Evolutionary conservation across 2,797 vertebrate genomes (phyloP), one percentile per base, ranked within the genome.

Genomic region (Ctenochaetus hawaiiensis): DNA sequence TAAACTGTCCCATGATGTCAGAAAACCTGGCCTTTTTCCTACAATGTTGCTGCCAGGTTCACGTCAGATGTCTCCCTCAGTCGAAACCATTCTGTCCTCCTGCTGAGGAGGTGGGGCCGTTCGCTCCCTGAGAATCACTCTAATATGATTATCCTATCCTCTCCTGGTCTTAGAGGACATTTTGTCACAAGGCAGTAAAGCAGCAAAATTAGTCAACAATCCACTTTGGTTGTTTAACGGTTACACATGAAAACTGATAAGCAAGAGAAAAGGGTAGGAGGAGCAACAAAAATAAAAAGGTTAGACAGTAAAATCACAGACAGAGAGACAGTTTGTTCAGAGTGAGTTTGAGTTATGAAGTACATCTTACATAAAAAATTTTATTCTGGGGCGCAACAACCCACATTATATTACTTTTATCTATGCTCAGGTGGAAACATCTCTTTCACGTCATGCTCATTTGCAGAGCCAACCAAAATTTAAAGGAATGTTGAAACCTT

Each of bases 1-100:
- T 16, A 2, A 13, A 67, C 70, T 68, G 82, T 87, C 85, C 87
- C 84, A 78, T 89, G 84, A 91, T 89, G 82, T 88, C 86, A 89
- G 78, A 66, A 45, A 87, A 74, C 49, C 67, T 85, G 82, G 51
- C 62, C 0, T 16, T 65, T 61, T 63, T 41, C 47, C 57, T 53
- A 43, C 39, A 47, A 41, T 20, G 6, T 52, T 60, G 77, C 61
- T 34, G 67, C 79, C 74, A 87, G 69, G 67, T 87, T 87, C 53
- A 72, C 75, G 60, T 91, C 68, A 83, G 71, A 90, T 78, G 58
- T 74, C 74, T 67, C 60, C 49, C 63, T 56, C 63, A 60, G 71
- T 72, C 18, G 9, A 60, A 73, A 77, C 44, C 44, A 16, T 57
- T 80, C 71, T 39, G 48, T 85, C 43, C 56, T 47, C 58, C 61